Base-by-base conservation (phyloP, 92 coral and sea anemone genomes). In the Plumapathes pennacea region DNA sequence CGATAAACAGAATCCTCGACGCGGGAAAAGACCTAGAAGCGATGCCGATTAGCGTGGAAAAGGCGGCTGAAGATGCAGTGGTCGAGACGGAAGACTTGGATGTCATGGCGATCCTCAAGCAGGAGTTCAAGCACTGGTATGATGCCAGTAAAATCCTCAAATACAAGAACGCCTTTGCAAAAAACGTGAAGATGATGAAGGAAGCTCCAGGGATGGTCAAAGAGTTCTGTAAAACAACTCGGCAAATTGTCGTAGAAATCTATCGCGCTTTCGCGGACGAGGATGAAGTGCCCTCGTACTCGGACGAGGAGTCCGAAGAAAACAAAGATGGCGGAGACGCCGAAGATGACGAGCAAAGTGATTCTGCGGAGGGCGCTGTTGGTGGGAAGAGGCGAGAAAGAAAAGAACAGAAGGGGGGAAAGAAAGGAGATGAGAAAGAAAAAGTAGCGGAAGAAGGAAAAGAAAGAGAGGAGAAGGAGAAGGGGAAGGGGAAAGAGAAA, bases 201-300 rank as follows among this genome's bases (percentile, higher is more conserved):
- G 50, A 57, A 24, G 82, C 95, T 28, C 95, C 95, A 1, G 19
- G 29, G 7, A 86, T 86, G 95, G 78, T 82, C 25, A 43, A 52
- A 23, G 82, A 86, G n/a, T 86, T 86, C 46, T 81, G 69, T 76
- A 54, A 57, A 30, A 54, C 76, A 54, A 74, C 74, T 10, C 58
- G 79, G 42, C 4, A 41, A 31, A 81, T 86, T 33, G 43, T 86
- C 24, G 10, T 67, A 22, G 77, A 77, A 50, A 59, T 77, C 38
- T 58, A 50, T 20, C 69, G 67, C 13, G 77, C 83, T 26, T 77
- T 77, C 60, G 83, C 77, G 13, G 83, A 71, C 5, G 65, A 72
- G n/a, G 77, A 56, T 36, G 86, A 71, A 24, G 59, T 41, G 32
- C 61, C 50, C 38, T 56, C 47, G 38, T 36, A 50, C 31, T 42